A percentile compares a stretch with the other conserved stretches of the same genome.
Conservation (phyloP, 1,140 invertebrate genomes). For the Drosophila littoralis region DNA sequence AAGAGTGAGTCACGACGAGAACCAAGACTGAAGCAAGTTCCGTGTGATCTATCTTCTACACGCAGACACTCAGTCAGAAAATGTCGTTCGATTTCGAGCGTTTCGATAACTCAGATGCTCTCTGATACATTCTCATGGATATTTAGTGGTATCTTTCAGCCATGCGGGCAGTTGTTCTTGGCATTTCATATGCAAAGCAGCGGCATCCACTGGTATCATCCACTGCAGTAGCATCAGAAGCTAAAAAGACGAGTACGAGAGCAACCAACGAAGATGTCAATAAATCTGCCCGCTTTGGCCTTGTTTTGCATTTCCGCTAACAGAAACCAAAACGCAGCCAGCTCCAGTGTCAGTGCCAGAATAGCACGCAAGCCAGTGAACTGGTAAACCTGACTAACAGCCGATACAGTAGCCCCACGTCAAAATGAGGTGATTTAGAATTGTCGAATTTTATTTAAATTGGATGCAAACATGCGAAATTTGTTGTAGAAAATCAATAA, state of each 20-base stretch:
- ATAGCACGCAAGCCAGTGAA: conserved; percentile 56
- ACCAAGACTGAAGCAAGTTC: conserved; percentile 20
- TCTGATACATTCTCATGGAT: conserved; percentile 50
- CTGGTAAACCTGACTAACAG: conserved; percentile 25
- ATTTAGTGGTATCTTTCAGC: conserved; percentile 26
- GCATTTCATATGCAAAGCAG: conserved; percentile 80
- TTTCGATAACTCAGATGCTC: conserved; percentile 73
- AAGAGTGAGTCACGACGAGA: conserved; percentile 60
- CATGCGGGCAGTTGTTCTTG: conserved; percentile 24
- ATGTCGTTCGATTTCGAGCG: conserved; percentile 40
- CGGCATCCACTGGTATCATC: conserved; percentile 7
- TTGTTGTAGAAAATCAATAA: conserved; percentile 84
- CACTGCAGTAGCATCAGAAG: conserved; percentile 6
- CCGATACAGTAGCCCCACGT: conserved; percentile 81
- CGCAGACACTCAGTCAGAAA: not conserved
- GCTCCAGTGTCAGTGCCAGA: conserved; percentile 14
- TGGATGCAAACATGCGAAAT: conserved; percentile 84
- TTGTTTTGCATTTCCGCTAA: conserved; percentile 83
- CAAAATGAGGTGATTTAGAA: conserved; percentile 84
- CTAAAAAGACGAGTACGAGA: conserved; percentile 11
- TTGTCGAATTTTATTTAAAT: conserved; percentile 85
- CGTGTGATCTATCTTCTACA: not conserved
- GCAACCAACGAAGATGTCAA: conserved; percentile 77
- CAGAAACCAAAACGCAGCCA: conserved; percentile 56
- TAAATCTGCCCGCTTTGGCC: conserved; percentile 80